Evolutionary conservation across 23 tunicate species (phyloP), one percentile per base, ranked within the genome.

Genomic region (Phallusia fumigata): DNA sequence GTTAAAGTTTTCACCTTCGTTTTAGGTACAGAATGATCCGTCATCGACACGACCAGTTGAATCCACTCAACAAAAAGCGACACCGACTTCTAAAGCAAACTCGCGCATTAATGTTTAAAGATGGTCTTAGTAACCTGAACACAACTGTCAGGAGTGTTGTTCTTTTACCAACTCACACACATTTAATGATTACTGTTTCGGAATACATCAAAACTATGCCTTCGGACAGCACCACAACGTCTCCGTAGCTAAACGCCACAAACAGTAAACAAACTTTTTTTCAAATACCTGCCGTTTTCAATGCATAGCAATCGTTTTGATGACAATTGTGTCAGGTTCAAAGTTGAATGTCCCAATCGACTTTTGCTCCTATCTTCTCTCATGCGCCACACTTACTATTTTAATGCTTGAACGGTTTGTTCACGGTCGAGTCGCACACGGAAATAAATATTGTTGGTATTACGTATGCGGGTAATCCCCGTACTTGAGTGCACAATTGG

Each of bases 21-120:
- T 69, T 72, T 35, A 88, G 93, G 83, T 88, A 88, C 74, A 88
- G 69, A 64, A 88, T 88, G 93, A 79, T 88, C 32, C 84, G 78
- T 3, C 93, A 88, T 50, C 35, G 35, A 2, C 84, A 81, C 81
- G 93, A 88, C 73, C 24, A 74, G 33, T 87, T 87, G 0, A 88
- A 88, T 44, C 93, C 93, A 0, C 73, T 77, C 15, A 88, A 88
- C 84, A 35, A 30, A 35, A 31, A 53, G 22, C 87, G 93, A 6
- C 83, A 83, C 33, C 78, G 78, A 72, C 93, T 88, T 31, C 74
- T 88, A 12, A 83, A 83, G 44, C 32, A 35, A 26, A 87, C 93
- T 0, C 52, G 76, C 11, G 35, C 21, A 6, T 35, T 83, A 47
- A 83, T 83, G 87, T 45, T 52, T 34, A 36, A 26, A 33, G 93